Percentiles rank a stretch among this genome's conserved stretches.
Evolutionary conservation across 2,888 invertebrate genomes (phyloP).

Genomic region (Brachynemurus nebulosus): DNA sequence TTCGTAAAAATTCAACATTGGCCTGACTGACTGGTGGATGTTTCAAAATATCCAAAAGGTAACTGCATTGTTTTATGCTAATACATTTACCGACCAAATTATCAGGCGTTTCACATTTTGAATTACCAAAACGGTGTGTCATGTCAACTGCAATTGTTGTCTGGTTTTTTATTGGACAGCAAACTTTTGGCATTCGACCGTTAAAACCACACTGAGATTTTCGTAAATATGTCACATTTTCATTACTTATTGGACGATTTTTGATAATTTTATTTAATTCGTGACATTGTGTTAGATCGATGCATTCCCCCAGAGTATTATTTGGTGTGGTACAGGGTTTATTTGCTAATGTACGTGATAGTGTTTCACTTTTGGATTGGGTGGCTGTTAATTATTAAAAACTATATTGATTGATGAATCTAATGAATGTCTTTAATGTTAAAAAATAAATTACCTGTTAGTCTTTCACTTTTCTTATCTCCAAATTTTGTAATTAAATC

Average conservation of each 20-base stretch:
- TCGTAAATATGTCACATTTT: background rate
- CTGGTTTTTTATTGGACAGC: background rate
- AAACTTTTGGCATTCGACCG: background rate
- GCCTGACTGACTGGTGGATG: background rate
- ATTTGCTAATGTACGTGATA: too few species aligned
- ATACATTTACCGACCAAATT: slow-evolving; percentile 3
- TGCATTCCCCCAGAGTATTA: background rate
- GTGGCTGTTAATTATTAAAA: too few species aligned
- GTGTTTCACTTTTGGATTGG: too few species aligned
- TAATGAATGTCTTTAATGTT: background rate
- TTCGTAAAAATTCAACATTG: slow-evolving; percentile 28
- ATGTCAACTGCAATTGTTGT: too few species aligned
- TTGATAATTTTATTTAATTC: background rate
- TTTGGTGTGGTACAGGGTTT: background rate
- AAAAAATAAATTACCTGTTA: too few species aligned
- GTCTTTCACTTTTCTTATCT: too few species aligned
- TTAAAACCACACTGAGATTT: slow-evolving; percentile 1
- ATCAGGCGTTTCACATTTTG: too few species aligned
- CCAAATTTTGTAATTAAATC: too few species aligned
- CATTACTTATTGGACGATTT: background rate
- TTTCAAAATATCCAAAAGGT: background rate
- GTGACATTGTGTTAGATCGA: background rate
- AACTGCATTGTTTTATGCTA: slow-evolving; percentile 1
- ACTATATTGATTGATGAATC: too few species aligned
- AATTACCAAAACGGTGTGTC: too few species aligned